Conservation (phyloP, 2,797 vertebrate species). For the Arnoldichthys spilopterus region DNA sequence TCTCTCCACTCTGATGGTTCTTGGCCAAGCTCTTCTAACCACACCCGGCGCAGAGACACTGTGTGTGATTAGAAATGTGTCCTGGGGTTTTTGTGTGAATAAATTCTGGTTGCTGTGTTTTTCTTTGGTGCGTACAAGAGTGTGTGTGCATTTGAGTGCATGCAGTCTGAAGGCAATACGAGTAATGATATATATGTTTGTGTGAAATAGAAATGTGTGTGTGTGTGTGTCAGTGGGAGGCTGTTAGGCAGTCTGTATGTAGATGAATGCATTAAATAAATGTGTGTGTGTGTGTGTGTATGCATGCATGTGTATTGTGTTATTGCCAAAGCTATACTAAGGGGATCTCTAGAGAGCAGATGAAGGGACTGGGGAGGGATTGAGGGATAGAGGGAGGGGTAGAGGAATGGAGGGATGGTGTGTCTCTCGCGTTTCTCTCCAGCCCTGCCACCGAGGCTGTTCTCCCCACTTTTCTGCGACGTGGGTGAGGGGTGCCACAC, state of each 20-base stretch:
- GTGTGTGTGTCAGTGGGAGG: not conserved
- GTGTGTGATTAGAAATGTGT: conserved; percentile 25
- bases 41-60: conserved; percentile 14
- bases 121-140: not conserved
- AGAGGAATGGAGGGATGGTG: conserved; percentile 62
- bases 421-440: conserved; percentile 83
- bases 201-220: not conserved
- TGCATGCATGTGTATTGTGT: conserved; percentile 33
- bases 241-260: not conserved
- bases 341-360: conserved; percentile 39
- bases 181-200: not conserved
- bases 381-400: conserved; percentile 47
- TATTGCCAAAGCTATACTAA: conserved; percentile 39
- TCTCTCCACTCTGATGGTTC: conserved; percentile 33
- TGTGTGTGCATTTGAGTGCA: conserved; percentile 8
- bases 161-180: not conserved
- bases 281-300: conserved; percentile 12
- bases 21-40: conserved; percentile 21
- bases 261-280: conserved; percentile 10
- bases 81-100: conserved; percentile 20
- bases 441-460: conserved; percentile 79
- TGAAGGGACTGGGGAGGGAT: conserved; percentile 50
- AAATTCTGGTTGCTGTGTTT: not conserved
- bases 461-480: conserved; percentile 67
- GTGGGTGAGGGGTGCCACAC: conserved; percentile 40